Evolutionary conservation across 2,113 vertebrate genomes (phyloP), one percentile per base, ranked within the genome.

Genomic region (Burhinus oedicnemus): DNA sequence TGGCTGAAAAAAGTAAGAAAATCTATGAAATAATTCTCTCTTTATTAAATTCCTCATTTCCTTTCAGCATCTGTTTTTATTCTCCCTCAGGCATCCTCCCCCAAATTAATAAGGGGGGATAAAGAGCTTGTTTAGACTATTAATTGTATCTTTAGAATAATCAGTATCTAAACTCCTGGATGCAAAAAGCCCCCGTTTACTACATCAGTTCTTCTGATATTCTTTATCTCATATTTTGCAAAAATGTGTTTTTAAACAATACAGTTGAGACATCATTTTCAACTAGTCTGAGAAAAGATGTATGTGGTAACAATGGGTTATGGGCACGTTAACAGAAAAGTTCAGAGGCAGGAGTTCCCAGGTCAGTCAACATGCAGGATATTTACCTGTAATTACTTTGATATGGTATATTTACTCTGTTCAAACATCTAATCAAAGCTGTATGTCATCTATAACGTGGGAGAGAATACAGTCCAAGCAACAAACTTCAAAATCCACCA

Each of bases 1-100:
- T 22, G 99, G 99, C 99, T 99, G 95, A 36, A 65, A 83, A 83
- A n/a, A 19, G 20, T 7, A 91, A 15, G 80, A 6, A 72, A 84
- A 68, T 66, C 14, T n/a, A 55, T 27, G 5, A 34, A 87, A 26
- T 8, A 68, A 51, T 49, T 83, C 2, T 42, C 1, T 72, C 30
- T 79, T 27, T 49, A 52, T 52, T 62, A 84, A 77, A 49, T 17
- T 16, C 6, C 47, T 72, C 8, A 16, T 68, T 69, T 88, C 12
- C 34, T 87, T 58, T 78, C 15, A 85, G 62, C 12, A 57, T n/a
- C 29, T 92, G 55, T 71, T 88, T 92, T 64, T 61, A 38, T 65
- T 84, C 19, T 79, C 7, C 27, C 7, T 17, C 11, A 54, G 20
- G 20, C 8, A 62, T 7, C 6, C 5, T 8, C 7, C 21, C 26